phyloP scores from a whole-genome alignment of 92 coral and sea anemone species.

The Umimayanthus kanabou region DNA sequence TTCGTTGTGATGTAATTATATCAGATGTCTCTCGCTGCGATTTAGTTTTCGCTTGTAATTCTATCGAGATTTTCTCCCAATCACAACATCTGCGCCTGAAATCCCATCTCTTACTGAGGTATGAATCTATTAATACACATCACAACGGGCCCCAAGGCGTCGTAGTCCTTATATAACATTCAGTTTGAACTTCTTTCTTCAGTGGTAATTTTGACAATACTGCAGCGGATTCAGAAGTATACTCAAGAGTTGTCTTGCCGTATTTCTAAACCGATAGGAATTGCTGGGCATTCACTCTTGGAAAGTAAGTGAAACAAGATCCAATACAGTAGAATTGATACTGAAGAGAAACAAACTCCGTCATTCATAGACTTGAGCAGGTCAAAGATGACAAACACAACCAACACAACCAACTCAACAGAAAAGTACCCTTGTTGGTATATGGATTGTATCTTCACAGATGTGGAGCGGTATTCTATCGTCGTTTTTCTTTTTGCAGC shows the following conservation, averaged over 20 bases:
- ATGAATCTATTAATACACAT: neutral
- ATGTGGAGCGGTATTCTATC: conserved; percentile 1
- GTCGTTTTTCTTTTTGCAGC: neutral
- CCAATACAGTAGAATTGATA: neutral
- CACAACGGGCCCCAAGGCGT: conserved; percentile 3
- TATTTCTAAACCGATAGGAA: neutral
- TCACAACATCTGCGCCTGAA: neutral
- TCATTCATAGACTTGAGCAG: neutral
- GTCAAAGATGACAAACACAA: conserved; percentile 1
- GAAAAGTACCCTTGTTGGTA: neutral
- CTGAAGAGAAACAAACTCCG: neutral
- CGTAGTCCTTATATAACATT: neutral
- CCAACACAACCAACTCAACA: neutral
- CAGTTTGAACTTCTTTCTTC: neutral
- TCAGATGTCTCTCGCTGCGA: neutral
- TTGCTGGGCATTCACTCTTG: no score
- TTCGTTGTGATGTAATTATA: neutral
- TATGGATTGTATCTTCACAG: conserved; percentile 3
- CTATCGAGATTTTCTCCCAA: neutral
- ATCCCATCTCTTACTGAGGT: neutral
- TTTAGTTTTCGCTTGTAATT: neutral
- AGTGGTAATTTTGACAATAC: neutral
- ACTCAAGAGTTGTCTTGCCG: neutral
- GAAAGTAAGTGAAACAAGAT: no score
- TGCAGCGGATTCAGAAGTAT: neutral